Conservation (phyloP, 2,797 vertebrate genomes). For the Hephaestus fuliginosus region DNA sequence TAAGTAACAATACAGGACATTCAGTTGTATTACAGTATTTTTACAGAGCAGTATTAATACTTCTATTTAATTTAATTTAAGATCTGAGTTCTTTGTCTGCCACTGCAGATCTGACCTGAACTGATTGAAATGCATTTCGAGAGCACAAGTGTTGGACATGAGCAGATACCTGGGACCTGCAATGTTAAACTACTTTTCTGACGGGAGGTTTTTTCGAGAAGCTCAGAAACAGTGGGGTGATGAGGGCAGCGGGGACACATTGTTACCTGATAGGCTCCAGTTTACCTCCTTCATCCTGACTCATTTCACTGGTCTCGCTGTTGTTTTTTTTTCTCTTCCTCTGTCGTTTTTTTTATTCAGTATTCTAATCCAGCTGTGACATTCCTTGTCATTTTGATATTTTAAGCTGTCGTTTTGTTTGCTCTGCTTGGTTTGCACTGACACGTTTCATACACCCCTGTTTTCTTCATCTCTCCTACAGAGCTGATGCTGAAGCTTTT, state of each 20-base stretch:
- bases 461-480: constrained; percentile 11
- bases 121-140: not conserved
- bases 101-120: not conserved
- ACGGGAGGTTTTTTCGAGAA: not conserved
- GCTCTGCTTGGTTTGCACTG: constrained; percentile 4
- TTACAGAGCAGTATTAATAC: no score
- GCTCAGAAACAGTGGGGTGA: not conserved
- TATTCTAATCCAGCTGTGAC: constrained; percentile 41
- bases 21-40: no score
- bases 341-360: constrained; percentile 1
- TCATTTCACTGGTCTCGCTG: not conserved
- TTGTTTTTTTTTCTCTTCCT: not conserved
- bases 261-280: not conserved
- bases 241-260: not conserved
- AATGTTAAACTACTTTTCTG: not conserved
- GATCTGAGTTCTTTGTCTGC: no score
- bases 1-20: no score
- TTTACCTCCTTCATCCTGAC: not conserved
- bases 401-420: constrained; percentile 40
- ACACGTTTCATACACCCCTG: constrained; percentile 16
- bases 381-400: constrained; percentile 32
- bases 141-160: not conserved
- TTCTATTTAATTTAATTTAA: no score
- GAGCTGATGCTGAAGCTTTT: constrained; percentile 4
- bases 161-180: no score